Percentiles rank a stretch among this genome's conserved stretches.
These are phyloP conservation scores for Ptychoptera contaminata DNA, from an alignment of 2,888 invertebrate species.

Conservation along the genomic window DNA sequence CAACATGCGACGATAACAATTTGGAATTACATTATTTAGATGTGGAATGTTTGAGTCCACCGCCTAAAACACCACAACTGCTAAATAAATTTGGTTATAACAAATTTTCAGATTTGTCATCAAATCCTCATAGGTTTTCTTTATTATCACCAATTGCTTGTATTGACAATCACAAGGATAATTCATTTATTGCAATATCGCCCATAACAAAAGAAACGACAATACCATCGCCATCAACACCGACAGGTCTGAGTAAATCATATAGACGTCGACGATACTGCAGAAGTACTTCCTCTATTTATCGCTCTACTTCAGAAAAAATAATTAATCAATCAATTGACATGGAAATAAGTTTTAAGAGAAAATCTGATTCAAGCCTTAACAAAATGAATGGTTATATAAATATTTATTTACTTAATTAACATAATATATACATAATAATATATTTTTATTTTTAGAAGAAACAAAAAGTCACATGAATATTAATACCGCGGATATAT, in stretches of 20 bases:
- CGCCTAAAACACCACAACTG: conserved; percentile 13
- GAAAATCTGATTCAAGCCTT: too few species aligned
- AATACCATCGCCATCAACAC: neutral
- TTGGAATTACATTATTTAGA: conserved; percentile 4
- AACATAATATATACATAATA: too few species aligned
- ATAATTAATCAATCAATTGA: too few species aligned
- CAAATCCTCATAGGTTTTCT: neutral
- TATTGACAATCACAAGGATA: conserved; percentile 18
- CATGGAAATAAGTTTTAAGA: too few species aligned
- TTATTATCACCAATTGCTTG: neutral
- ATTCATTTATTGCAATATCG: conserved; percentile 25
- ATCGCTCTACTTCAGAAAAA: too few species aligned
- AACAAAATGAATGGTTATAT: too few species aligned
- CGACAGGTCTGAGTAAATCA: neutral
- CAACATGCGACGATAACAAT: conserved; percentile 15
- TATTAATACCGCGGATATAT: neutral
- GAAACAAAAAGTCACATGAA: neutral
- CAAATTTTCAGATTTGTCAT: neutral
- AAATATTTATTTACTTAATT: too few species aligned
- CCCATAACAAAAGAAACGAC: conserved; percentile 20
- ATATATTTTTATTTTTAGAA: too few species aligned
- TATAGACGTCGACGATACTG: neutral
- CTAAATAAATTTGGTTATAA: neutral
- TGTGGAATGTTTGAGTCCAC: conserved; percentile 12
- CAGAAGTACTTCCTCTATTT: too few species aligned